Evolutionary conservation across 2,888 invertebrate species (phyloP).

Genomic region (Agonopterix heracliana): DNA sequence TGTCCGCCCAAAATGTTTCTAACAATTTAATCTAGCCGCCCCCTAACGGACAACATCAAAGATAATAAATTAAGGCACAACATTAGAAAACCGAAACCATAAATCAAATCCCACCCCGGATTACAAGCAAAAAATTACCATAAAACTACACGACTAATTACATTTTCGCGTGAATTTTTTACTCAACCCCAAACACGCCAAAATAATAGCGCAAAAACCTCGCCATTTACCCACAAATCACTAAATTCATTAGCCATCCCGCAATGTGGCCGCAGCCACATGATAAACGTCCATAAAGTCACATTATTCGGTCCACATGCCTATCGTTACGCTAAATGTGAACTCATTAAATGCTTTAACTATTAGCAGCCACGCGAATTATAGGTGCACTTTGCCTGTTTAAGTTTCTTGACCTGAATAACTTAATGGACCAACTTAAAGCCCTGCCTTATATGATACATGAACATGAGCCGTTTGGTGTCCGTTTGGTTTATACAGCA

Average conservation of each 20-base stretch:
- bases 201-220: background rate
- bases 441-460: too few relatives aligned
- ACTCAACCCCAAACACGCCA: background rate
- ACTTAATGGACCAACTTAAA: background rate
- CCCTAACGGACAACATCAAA: too few relatives aligned
- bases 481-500: too few relatives aligned
- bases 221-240: slow-evolving; percentile 1
- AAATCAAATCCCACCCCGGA: too few relatives aligned
- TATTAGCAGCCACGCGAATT: background rate
- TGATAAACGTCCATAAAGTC: slow-evolving; percentile 10
- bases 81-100: too few relatives aligned
- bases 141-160: background rate
- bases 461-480: too few relatives aligned
- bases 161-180: background rate
- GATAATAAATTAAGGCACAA: too few relatives aligned
- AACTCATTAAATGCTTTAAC: slow-evolving; percentile 8
- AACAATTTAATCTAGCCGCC: too few relatives aligned
- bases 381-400: background rate
- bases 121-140: too few relatives aligned
- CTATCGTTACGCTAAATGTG: slow-evolving; percentile 7
- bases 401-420: background rate
- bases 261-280: background rate
- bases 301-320: slow-evolving; percentile 12
- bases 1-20: too few relatives aligned
- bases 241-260: slow-evolving; percentile 4